These are phyloP conservation scores for Takifugu ocellatus DNA, from an alignment of 2,797 vertebrate species.

Conservation along the genomic window DNA sequence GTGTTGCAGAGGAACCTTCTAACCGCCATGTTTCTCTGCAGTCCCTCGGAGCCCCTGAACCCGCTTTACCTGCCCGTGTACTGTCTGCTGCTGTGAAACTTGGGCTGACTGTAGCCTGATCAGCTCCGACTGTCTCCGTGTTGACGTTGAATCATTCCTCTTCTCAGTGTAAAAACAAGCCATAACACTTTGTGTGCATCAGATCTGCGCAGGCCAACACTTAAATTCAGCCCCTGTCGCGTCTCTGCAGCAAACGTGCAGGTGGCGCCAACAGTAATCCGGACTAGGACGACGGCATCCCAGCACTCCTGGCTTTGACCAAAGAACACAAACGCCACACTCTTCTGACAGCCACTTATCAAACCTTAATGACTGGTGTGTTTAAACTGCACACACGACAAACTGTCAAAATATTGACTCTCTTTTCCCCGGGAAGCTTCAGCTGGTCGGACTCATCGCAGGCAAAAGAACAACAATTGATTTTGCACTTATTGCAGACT, in stretches of 20 bases:
- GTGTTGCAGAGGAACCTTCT: constrained; percentile 28
- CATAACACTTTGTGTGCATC: constrained; percentile 35
- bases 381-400: too few species aligned
- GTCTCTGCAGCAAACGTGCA: not conserved
- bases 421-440: too few species aligned
- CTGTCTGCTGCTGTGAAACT: constrained; percentile 33
- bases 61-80: constrained; percentile 2
- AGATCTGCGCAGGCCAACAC: constrained; percentile 14
- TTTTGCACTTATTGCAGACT: too few species aligned
- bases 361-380: too few species aligned
- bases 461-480: too few species aligned
- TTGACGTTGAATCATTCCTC: constrained; percentile 28
- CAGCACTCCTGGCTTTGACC: not conserved
- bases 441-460: too few species aligned
- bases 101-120: constrained; percentile 16
- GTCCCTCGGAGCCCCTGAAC: constrained; percentile 3
- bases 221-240: not conserved
- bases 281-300: too few species aligned
- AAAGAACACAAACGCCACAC: not conserved
- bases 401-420: too few species aligned
- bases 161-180: constrained; percentile 37
- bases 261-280: not conserved
- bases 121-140: constrained; percentile 25
- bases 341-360: too few species aligned
- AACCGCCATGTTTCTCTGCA: constrained; percentile 17